Base-by-base conservation (phyloP, 2,113 vertebrate species). In the Merops nubicus region DNA sequence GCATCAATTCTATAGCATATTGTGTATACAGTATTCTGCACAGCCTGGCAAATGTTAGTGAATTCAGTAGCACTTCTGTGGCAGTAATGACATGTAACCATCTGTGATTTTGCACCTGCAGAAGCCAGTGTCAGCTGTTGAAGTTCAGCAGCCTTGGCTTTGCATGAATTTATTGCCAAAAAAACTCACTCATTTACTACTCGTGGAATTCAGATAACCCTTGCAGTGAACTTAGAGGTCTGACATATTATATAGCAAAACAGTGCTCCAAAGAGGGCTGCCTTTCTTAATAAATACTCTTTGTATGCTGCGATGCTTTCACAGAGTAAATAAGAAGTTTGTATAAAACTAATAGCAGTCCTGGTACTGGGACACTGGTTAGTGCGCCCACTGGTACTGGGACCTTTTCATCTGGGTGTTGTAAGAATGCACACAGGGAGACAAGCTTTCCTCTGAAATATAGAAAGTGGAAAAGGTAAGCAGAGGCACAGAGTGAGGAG, bases 21-120 rank as follows among this genome's bases (percentile, higher is more conserved):
- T 97, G 95, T 96, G 91, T 92, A 88, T 96, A 93, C 80, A 70
- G 64, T 85, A 75, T 90, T 96, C 92, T 95, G 91, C 74, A 60
- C 91, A 96, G 95, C 94, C 96, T 97, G 96, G 97, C 97, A 97
- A 95, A 94, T 89, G 95, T 95, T 95, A 79, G 67, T 89, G 93
- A 95, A 95, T 97, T 97, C 96, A 97, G 97, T 95, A 94, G 97
- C 96, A 96, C 94, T 94, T 97, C 94, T 94, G 90, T 96, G 96
- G 95, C 94, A 96, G 90, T 97, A 97, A 96, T 96, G 96, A 97
- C 97, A 97, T 96, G 95, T 96, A 96, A 69, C 97, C 97, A 97
- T 96, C 97, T 97, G 97, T 97, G 97, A 76, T 96, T 97, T 96
- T 22, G 18, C 96, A 97, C 96, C 96, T 97, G 96, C 97, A 93